A percentile compares a stretch with the other conserved stretches of the same genome.
Evolutionary conservation across 2,797 vertebrate species (phyloP).

Genomic region (Acrossocheilus wenchowensis): DNA sequence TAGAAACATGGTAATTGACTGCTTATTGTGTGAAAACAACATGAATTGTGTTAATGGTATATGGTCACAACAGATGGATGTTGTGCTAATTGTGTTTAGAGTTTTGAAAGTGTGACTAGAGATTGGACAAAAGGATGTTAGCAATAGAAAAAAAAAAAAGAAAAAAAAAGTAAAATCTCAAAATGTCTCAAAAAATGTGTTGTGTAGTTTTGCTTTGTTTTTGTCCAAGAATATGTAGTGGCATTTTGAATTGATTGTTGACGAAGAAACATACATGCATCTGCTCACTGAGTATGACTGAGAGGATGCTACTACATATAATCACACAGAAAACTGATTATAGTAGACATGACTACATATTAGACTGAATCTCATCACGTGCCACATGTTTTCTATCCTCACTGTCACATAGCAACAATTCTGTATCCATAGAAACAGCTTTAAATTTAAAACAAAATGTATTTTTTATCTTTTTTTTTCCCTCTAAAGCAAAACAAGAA

Average conservation of each 20-base stretch:
- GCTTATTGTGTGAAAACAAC: too few species aligned
- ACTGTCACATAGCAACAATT: constrained; percentile 75
- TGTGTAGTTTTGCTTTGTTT: neutral
- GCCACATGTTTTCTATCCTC: constrained; percentile 50
- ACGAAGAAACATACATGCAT: neutral
- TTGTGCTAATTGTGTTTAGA: too few species aligned
- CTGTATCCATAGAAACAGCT: constrained; percentile 75
- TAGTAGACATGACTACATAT: constrained; percentile 34
- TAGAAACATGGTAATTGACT: too few species aligned
- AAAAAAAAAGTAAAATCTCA: too few species aligned
- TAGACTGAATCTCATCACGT: constrained; percentile 52
- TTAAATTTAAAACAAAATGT: constrained; percentile 70
- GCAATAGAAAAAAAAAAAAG: too few species aligned
- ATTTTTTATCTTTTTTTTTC: constrained; percentile 61
- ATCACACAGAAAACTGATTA: constrained; percentile 52
- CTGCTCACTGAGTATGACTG: constrained; percentile 8
- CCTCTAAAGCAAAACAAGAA: constrained; percentile 26
- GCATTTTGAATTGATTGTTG: neutral
- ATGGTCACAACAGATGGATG: too few species aligned
- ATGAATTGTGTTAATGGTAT: too few species aligned
- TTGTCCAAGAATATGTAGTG: neutral
- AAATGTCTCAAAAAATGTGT: neutral
- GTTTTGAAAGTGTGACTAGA: too few species aligned
- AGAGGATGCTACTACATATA: constrained; percentile 20
- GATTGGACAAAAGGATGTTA: too few species aligned